These are phyloP conservation scores for Cataglyphis rosenhaueri DNA, from an alignment of 2,888 invertebrate genomes.

Conservation along the genomic window DNA sequence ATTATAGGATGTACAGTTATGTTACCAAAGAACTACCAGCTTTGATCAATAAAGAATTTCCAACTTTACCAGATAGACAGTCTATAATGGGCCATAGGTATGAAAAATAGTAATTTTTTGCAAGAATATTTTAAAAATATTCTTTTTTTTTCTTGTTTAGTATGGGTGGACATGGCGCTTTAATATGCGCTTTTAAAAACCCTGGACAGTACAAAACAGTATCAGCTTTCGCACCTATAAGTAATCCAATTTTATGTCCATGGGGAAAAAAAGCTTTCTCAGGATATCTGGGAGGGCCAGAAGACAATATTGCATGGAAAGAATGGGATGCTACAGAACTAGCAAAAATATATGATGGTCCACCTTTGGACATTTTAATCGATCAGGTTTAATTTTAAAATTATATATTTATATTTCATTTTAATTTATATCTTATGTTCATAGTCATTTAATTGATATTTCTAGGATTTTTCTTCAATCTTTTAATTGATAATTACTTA, in stretches of 20 bases:
- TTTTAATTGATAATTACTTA: too few species aligned
- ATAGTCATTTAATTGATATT: too few species aligned
- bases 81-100: constrained; percentile 94
- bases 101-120: constrained; percentile 20
- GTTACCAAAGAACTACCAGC: constrained; percentile 94
- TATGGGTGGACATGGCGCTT: constrained; percentile 99
- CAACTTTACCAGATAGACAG: constrained; percentile 87
- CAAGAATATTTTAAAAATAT: constrained; percentile 9
- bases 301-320: constrained; percentile 88
- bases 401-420: not conserved
- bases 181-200: constrained; percentile 95
- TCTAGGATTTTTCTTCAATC: too few species aligned
- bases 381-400: constrained; percentile 90
- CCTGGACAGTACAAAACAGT: constrained; percentile 95
- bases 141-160: constrained; percentile 87
- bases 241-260: constrained; percentile 93
- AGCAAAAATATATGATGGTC: constrained; percentile 93
- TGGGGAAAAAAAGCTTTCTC: constrained; percentile 96
- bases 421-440: not conserved
- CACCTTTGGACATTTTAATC: constrained; percentile 93
- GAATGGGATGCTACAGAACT: constrained; percentile 96
- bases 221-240: constrained; percentile 98
- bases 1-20: constrained; percentile 98
- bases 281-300: constrained; percentile 92
- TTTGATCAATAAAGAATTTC: constrained; percentile 92